Conservation (phyloP, 2,888 invertebrate species). For the Zelleria hepariella region DNA sequence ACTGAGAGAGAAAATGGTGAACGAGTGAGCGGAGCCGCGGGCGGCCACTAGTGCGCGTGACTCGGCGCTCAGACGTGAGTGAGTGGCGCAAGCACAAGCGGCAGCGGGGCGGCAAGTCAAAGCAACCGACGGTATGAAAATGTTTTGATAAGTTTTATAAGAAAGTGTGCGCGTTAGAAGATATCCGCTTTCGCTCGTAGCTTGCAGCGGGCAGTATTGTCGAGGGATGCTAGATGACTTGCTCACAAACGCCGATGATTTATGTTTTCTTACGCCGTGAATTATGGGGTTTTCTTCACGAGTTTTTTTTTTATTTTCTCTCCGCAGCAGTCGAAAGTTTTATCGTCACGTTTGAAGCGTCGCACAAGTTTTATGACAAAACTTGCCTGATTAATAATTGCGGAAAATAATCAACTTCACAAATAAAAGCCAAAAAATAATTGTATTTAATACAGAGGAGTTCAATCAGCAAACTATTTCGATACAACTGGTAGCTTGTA, state of each 20-base stretch:
- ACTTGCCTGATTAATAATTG: too few species aligned
- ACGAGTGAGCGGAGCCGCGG: neutral
- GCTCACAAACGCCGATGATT: slow-evolving; percentile 4
- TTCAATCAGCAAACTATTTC: too few species aligned
- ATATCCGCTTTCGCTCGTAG: neutral
- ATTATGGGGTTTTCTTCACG: neutral
- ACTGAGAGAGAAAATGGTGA: slow-evolving; percentile 23
- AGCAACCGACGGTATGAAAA: too few species aligned
- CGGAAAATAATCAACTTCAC: too few species aligned
- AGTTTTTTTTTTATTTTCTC: neutral
- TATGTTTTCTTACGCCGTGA: neutral
- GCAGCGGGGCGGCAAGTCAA: neutral
- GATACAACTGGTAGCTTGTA: too few species aligned
- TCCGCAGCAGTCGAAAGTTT: neutral
- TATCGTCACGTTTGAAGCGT: neutral
- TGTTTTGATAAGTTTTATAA: too few species aligned
- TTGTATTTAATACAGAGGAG: too few species aligned
- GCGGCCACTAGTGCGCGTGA: neutral
- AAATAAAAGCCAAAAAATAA: too few species aligned
- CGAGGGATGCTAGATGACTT: neutral
- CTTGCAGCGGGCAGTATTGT: neutral
- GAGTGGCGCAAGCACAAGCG: neutral
- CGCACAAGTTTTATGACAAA: neutral
- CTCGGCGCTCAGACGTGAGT: neutral
- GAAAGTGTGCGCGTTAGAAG: too few species aligned